Evolutionary conservation across 1,140 invertebrate species (phyloP), one percentile per base, ranked within the genome.

Genomic region (Drosophila trapezifrons): DNA sequence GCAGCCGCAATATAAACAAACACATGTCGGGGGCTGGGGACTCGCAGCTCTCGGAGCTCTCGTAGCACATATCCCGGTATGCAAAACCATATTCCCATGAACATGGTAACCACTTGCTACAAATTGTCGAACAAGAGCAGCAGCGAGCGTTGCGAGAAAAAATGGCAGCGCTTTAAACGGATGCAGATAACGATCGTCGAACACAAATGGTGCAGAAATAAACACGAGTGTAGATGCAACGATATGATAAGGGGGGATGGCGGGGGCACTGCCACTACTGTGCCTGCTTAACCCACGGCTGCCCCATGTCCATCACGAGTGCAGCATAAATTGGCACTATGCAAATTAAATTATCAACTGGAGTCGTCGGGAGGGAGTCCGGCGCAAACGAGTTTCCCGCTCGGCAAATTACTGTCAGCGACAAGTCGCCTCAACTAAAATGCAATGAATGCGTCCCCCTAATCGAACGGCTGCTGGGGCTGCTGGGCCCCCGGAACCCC

Each of bases 181-280:
- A 89, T 89, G 84, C 84, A 89, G 84, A 89, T 89, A 89, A 89
- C 84, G 84, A 89, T 89, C 84, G 84, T 89, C 84, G 84, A 89
- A 89, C 84, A 89, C 84, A 89, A 89, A 89, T 89, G 84, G 84
- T 89, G 84, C 84, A 89, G 84, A 89, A 89, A 89, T 89, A 89
- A 89, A 89, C 84, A 89, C 84, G 84, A 89, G 84, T 89, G 85
- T 89, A 89, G 84, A 89, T 89, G 84, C 84, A 89, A 89, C 89
- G 80, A 89, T 78, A 66, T 84, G 84, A 89, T 89, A 89, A 89
- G 80, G 46, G 49, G 46, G 20, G 43, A 2, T 3, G 25, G 38
- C 22, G 17, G 62, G 38, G 38, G 45, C 38, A 35, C 20, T 22
- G 42, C 17, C 18, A 20, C 15, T 62, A 13, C 32, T 38, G 43